Evolutionary conservation across 1,140 invertebrate species (phyloP), one percentile per base, ranked within the genome.

Genomic region (Diabrotica virgifera): DNA sequence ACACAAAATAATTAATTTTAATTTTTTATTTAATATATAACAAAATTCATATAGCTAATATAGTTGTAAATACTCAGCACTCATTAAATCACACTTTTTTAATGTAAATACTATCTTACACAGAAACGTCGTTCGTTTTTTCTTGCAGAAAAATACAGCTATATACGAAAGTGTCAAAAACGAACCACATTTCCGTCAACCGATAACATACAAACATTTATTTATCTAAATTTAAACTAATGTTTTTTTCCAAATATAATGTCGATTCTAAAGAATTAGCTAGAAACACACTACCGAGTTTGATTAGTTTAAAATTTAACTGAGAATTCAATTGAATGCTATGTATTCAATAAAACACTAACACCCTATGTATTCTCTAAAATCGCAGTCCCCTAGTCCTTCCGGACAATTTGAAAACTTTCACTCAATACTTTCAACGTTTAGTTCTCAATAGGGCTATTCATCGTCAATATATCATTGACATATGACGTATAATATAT

Each of bases 1-100:
- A 57, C 11, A 0, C 12, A 59, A 6, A 12, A 63, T 1, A 56
- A 40, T 13, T 57, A 10, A 8, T 56, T 55, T 46, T 62, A 67
- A 63, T 65, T 35, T 64, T 68, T 68, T 68, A 62, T 63, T 69
- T 69, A 63, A 66, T 69, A 66, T 67, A 66, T 67, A 70, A 70
- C 68, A 70, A 70, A 70, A 70, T 70, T 70, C 57, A 70, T 70
- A 70, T 64, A 70, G 65, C 65, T 67, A 66, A 66, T 59, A 66
- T 66, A 51, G 60, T 50, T 70, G 52, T 64, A 66, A 61, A 63
- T 66, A 69, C 37, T 65, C 64, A 70, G 68, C 68, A 70, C 65
- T 66, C 68, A 66, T 36, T 66, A 64, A 67, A 69, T 66, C 62
- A 66, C 65, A 67, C 68, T 60, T 61, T 65, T 62, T 68, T 59